Conservation (phyloP, 2,113 vertebrate genomes). For the Sinosuthora webbiana region DNA sequence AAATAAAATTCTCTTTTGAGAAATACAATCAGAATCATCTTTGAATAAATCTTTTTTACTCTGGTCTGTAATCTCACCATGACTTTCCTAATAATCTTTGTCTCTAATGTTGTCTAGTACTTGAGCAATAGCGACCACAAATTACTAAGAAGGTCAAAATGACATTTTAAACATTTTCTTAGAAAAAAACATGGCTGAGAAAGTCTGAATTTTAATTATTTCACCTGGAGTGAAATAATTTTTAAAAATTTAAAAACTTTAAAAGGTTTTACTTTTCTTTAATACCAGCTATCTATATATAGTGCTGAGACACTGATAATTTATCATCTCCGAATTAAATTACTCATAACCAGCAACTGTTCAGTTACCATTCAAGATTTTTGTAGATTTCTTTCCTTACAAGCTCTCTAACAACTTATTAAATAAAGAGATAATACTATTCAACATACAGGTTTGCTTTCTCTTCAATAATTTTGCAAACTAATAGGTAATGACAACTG, state of each 20-base stretch:
- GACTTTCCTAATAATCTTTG: not conserved
- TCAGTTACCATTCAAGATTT: not conserved
- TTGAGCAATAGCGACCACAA: not conserved
- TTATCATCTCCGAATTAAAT: not conserved
- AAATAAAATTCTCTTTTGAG: not conserved
- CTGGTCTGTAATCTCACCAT: not conserved
- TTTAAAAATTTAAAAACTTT: not conserved
- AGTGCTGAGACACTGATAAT: not conserved
- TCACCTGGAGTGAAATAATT: not conserved
- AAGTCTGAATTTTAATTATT: not conserved
- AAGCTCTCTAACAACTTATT: not conserved
- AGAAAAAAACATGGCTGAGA: not conserved
- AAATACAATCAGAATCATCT: not conserved
- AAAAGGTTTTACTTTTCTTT: not conserved
- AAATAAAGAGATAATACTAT: not conserved
- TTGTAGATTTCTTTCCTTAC: not conserved
- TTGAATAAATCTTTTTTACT: not conserved
- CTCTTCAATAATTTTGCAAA: constrained; percentile 8
- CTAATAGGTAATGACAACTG: constrained; percentile 9
- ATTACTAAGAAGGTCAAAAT: not conserved
- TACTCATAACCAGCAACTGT: not conserved
- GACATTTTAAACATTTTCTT: not conserved
- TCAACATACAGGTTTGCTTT: not conserved
- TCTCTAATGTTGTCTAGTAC: not conserved
- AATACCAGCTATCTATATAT: not conserved